Conservation (phyloP, 1,140 invertebrate species). For the Atta texana region DNA sequence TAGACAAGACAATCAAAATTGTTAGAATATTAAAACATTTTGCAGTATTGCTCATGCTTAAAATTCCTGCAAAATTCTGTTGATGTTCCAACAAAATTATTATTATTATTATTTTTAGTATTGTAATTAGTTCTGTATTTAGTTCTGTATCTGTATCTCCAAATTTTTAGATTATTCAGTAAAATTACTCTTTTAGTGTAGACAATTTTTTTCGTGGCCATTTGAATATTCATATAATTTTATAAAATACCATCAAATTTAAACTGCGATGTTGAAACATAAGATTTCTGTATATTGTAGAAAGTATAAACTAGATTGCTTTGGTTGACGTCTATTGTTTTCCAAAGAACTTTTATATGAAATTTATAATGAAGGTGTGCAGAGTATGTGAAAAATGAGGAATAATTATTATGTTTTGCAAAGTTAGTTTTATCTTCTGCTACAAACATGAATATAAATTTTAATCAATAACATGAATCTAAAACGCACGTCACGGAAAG, state of each 20-base stretch:
- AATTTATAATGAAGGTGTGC: neutral
- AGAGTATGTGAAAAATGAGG: neutral
- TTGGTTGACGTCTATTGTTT: neutral
- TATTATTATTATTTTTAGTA: no score
- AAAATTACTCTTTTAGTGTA: no score
- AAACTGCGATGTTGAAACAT: neutral
- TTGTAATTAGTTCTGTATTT: no score
- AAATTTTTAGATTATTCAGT: no score
- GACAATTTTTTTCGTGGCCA: neutral
- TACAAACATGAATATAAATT: neutral
- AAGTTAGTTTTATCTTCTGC: neutral
- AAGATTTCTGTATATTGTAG: neutral
- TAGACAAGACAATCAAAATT: no score
- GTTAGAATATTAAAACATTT: no score
- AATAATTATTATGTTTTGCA: neutral
- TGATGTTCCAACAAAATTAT: no score
- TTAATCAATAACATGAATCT: conserved; percentile 31
- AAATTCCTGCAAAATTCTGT: no score
- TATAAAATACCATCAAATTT: neutral
- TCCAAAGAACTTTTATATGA: neutral
- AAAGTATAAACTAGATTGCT: neutral
- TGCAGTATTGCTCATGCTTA: no score
- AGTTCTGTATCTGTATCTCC: no score
- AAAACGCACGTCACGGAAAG: conserved; percentile 7
- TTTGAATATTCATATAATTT: neutral